Percentiles rank a stretch among this genome's conserved stretches.
These are phyloP conservation scores for Cavia aperea DNA, from an alignment of 2,113 vertebrate species.

Conservation along the genomic window DNA sequence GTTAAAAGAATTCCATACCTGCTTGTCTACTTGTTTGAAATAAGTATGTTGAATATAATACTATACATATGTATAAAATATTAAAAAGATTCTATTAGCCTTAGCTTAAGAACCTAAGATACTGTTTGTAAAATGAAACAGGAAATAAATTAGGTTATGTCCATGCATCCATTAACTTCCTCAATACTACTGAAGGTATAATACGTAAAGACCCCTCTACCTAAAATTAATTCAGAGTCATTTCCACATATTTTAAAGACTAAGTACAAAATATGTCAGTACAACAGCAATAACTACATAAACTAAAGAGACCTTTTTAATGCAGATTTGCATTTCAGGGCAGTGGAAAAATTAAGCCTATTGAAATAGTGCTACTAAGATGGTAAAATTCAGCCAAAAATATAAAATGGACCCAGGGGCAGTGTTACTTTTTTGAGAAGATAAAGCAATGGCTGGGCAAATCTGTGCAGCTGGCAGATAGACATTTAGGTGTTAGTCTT, in stretches of 20 bases:
- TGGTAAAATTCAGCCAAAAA: background rate
- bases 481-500: background rate
- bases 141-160: background rate
- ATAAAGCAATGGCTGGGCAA: background rate
- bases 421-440: background rate
- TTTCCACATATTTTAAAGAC: background rate
- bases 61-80: background rate
- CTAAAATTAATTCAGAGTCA: background rate
- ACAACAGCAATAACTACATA: background rate
- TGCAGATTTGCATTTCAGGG: background rate
- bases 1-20: background rate
- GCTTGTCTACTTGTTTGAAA: background rate
- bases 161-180: background rate
- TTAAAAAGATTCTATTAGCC: background rate
- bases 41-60: background rate
- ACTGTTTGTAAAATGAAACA: background rate
- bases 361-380: background rate
- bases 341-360: background rate
- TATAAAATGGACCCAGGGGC: background rate
- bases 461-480: background rate
- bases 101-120: background rate
- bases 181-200: background rate
- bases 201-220: background rate
- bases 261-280: background rate
- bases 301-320: background rate